Evolutionary conservation across 2,113 vertebrate species (phyloP).

Genomic region (Ictalurus punctatus): DNA sequence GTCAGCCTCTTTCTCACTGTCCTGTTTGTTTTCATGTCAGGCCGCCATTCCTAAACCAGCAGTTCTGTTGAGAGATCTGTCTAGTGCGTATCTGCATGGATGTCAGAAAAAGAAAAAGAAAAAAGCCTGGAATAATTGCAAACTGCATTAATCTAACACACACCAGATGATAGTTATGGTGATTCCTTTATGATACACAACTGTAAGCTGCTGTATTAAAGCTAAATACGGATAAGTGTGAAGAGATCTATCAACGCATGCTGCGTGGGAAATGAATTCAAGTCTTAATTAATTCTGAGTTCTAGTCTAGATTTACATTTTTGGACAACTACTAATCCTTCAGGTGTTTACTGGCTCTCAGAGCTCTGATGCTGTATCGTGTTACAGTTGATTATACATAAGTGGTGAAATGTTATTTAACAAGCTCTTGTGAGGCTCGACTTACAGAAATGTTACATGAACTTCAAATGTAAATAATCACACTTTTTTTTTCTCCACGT

Average conservation of each 20-base stretch:
- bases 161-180: not conserved
- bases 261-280: not conserved
- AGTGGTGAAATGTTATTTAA: slow-evolving; percentile 29
- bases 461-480: not conserved
- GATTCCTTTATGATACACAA: not conserved
- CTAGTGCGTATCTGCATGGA: slow-evolving; percentile 4
- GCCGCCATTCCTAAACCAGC: not conserved
- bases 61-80: slow-evolving; percentile 8
- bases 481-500: not conserved
- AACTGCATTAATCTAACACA: not conserved
- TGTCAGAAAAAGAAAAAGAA: not conserved
- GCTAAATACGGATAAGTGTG: not conserved
- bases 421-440: not conserved
- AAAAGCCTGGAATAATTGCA: not conserved
- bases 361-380: not conserved
- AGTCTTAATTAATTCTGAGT: not conserved
- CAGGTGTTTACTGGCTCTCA: not conserved
- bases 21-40: slow-evolving; percentile 46
- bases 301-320: not conserved
- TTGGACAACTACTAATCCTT: not conserved
- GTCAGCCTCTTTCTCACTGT: slow-evolving; percentile 38
- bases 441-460: not conserved
- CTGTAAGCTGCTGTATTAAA: not conserved
- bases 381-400: slow-evolving; percentile 12
- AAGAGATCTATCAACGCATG: not conserved